Base-by-base conservation (phyloP, 2,797 vertebrate genomes). In the Hirundo rustica region DNA sequence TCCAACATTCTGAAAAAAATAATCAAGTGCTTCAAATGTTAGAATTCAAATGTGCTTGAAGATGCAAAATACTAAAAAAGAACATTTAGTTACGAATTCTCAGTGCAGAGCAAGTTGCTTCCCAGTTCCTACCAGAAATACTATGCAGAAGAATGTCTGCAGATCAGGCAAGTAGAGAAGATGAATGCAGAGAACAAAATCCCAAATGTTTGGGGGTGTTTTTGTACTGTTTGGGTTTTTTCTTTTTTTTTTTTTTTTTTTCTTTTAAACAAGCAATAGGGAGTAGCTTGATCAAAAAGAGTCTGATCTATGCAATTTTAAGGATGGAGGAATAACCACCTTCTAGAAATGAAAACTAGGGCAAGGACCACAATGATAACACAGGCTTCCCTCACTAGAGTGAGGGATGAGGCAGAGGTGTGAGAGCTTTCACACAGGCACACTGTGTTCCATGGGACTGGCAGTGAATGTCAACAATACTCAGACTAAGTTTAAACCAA, bases 21-120 rank as follows among this genome's bases (percentile, higher is more conserved):
- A 92, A 85, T 88, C 80, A 84, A 27, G 67, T 67, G 64, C 68
- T 89, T 93, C 80, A 65, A 74, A 70, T 61, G 50, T 48, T 86
- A 88, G 67, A 88, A 88, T 92, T 80, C 57, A 76, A 88, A 78
- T 82, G 23, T 65, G 77, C 85, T 90, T 90, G 72, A 92, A 82
- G 74, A 87, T 66, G 80, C 57, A 66, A 95, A 93, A 82, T n/a
- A 47, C 36, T 40, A 23, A 23, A 61, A 83, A 80, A 82, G 44
- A 66, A 27, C 29, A 81, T 34, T 61, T 42, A 74, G 18, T 92
- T 92, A 36, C 14, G 38, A 89, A 80, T 75, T 89, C 47, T 78
- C 54, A 82, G 27, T 26, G 45, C 64, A 93, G 64, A 93, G 18
- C 48, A 81, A 88, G 70, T 64, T 88, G 7, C 48, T 86, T 81